phyloP scores from a whole-genome alignment of 2,888 invertebrate genomes.

The Hypomecis punctinalis region DNA sequence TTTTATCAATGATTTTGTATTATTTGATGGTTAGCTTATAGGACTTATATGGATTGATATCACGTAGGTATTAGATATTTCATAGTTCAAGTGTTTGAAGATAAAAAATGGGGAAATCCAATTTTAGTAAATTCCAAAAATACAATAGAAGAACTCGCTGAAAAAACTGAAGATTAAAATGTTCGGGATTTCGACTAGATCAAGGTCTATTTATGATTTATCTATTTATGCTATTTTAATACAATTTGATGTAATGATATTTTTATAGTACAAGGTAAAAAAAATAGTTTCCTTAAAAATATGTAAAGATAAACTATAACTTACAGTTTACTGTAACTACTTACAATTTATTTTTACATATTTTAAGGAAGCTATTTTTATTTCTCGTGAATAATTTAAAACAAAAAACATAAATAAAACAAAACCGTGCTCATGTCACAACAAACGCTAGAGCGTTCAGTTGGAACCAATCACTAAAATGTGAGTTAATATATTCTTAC shows the following conservation, averaged over 20 bases:
- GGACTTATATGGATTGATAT: neutral
- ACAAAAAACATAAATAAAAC: constrained; percentile 11
- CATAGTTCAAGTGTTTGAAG: neutral
- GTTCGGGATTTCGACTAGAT: too few species aligned
- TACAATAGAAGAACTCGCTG: neutral
- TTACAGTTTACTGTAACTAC: too few species aligned
- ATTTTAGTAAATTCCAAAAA: neutral
- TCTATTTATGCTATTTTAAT: too few species aligned
- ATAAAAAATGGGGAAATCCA: neutral
- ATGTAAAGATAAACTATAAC: too few species aligned
- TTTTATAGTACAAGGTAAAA: too few species aligned
- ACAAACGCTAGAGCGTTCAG: constrained; percentile 45
- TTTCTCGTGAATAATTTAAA: neutral
- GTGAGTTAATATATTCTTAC: constrained; percentile 44
- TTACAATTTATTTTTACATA: too few species aligned
- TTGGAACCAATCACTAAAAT: constrained; percentile 50
- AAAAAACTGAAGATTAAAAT: too few species aligned
- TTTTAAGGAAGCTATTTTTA: too few species aligned
- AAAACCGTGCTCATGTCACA: constrained; percentile 20
- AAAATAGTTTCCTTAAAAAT: too few species aligned
- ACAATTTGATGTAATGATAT: too few species aligned
- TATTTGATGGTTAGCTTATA: constrained; percentile 15
- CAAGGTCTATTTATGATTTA: too few species aligned
- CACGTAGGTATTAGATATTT: neutral
- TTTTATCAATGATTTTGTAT: constrained; percentile 21